A percentile compares a stretch with the other conserved stretches of the same genome.
Conservation (phyloP, 2,888 invertebrate species). For the Microctonus brassicae region DNA sequence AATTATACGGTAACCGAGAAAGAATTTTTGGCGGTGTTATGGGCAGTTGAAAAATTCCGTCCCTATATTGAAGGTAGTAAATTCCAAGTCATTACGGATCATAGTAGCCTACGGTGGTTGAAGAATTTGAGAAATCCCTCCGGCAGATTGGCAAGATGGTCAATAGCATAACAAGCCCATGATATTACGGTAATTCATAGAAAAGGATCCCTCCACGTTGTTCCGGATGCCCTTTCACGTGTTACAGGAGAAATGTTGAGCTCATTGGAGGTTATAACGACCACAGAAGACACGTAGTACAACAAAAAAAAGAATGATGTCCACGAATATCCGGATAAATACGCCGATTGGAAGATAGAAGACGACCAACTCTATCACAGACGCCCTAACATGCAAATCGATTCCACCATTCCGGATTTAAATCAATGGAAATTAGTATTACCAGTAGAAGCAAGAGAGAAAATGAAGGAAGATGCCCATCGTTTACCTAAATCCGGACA, state of each 20-base stretch:
- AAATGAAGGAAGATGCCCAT: no score
- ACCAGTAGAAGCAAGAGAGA: no score
- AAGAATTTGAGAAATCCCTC: not conserved
- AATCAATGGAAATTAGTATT: no score
- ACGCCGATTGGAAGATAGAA: conserved; percentile 28
- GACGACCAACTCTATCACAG: conserved; percentile 25
- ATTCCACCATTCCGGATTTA: no score
- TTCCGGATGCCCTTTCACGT: no score
- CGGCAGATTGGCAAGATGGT: conserved; percentile 20
- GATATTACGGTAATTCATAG: not conserved
- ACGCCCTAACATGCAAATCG: no score
- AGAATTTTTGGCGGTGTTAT: no score
- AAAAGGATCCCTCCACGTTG: no score
- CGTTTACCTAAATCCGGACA: no score
- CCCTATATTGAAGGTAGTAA: no score
- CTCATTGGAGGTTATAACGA: not conserved
- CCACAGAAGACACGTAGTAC: conserved; percentile 25
- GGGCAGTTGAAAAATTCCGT: no score
- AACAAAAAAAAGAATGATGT: not conserved
- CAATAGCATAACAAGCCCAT: not conserved
- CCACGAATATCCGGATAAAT: conserved; percentile 6
- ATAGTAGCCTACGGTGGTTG: not conserved
- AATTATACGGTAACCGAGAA: no score
- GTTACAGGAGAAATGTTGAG: not conserved
- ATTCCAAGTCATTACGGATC: not conserved